Evolutionary conservation across 2,888 invertebrate species (phyloP).

Genomic region (Cosmia pyralina): DNA sequence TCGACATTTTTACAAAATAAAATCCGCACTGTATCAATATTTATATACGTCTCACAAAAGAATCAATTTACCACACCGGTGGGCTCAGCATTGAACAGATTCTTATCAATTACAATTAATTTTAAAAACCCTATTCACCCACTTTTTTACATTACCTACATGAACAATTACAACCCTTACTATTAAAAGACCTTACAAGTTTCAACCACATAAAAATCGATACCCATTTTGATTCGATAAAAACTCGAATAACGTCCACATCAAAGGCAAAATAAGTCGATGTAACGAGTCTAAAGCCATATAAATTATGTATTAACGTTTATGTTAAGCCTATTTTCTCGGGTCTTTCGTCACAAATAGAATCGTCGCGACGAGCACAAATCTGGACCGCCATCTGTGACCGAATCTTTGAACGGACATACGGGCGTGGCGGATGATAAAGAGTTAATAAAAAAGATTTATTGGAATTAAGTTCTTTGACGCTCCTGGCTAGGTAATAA

Average conservation of each 20-base stretch:
- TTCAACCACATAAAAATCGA: conserved; percentile 33
- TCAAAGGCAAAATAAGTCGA: conserved; percentile 54
- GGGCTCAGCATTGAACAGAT: neutral
- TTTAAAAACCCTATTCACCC: conserved; percentile 3
- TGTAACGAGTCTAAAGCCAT: conserved; percentile 47
- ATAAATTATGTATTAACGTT: conserved; percentile 68
- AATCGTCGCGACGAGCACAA: conserved; percentile 82
- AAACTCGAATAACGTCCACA: conserved; percentile 42
- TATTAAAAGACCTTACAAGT: neutral
- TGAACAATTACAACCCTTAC: conserved; percentile 36
- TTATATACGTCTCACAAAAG: neutral
- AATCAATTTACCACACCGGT: conserved; percentile 21
- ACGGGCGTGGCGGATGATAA: conserved; percentile 61
- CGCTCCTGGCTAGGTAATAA: no score
- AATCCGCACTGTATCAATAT: neutral
- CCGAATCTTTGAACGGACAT: conserved; percentile 79
- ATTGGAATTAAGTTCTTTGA: neutral
- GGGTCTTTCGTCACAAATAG: conserved; percentile 82
- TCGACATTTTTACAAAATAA: neutral
- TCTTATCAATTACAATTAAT: conserved; percentile 38
- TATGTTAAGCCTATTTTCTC: conserved; percentile 79
- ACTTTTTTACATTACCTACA: conserved; percentile 19
- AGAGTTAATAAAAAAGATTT: neutral
- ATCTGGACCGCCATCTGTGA: conserved; percentile 87
- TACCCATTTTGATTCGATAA: conserved; percentile 49